Evolutionary conservation across 2,113 vertebrate genomes (phyloP), one percentile per base, ranked within the genome.

Genomic region (Eira barbara): DNA sequence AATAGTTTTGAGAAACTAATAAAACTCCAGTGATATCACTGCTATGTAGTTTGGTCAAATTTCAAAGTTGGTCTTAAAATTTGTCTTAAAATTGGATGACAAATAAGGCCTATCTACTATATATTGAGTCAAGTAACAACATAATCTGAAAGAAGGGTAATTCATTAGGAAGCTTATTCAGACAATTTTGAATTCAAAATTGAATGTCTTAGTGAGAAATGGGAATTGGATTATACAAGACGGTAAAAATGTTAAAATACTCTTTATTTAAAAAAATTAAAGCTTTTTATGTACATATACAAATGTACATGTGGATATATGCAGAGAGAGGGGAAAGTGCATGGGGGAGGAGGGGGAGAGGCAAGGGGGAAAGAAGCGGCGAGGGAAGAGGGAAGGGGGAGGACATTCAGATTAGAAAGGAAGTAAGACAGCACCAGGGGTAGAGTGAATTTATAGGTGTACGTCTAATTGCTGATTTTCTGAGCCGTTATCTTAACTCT

Each of bases 171-270:
- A 93, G 63, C 76, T 84, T 74, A 63, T 88, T 84, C 12, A 74
- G 52, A 65, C 11, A 93, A 49, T 93, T 94, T 79, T 79, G 31
- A 79, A 52, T 31, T 79, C 52, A 83, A 57, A 91, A 85, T 49
- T 12, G 67, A 96, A 57, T 90, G 65, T 86, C 45, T 94, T 84
- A 82, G 69, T 89, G 80, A 96, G 49, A 94, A 85, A 89, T 42
- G 42, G 49, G 45, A 83, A 85, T 39, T 82, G 83, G 34, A 12
- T 81, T 86, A 95, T 67, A 78, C 76, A 85, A 91, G 88, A 34
- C 69, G n/a, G 63, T 52, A 78, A 42, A 86, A 63, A 57, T 92
- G 76, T 31, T 45, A 83, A 90, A 89, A 71, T 61, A 20, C 7
- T 92, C 57, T 76, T 84, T 55, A 59, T 59, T 96, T 71, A 14